These are phyloP conservation scores for Pollenia labialis DNA, from an alignment of 2,888 invertebrate genomes.

Conservation along the genomic window DNA sequence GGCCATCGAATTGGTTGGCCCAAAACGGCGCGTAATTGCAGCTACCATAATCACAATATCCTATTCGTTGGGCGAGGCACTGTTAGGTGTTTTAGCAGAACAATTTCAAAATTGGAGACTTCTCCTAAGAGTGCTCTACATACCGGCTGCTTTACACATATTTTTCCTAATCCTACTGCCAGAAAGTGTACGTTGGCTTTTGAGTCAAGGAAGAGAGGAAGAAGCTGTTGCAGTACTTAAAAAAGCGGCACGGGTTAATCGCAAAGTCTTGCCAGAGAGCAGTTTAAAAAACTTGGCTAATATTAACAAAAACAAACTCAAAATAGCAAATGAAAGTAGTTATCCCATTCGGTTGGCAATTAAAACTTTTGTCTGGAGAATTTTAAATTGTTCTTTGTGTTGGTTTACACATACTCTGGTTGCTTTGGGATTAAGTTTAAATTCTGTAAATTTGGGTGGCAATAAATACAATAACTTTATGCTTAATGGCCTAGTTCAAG, in stretches of 20 bases:
- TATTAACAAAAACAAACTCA: constrained; percentile 76
- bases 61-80: constrained; percentile 88
- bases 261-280: constrained; percentile 76
- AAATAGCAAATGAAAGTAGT: constrained; percentile 77
- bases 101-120: constrained; percentile 88
- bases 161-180: constrained; percentile 88
- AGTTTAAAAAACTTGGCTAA: constrained; percentile 76
- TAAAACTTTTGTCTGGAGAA: constrained; percentile 77
- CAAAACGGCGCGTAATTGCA: constrained; percentile 89
- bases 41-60: constrained; percentile 89
- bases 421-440: constrained; percentile 92
- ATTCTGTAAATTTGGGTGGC: constrained; percentile 89
- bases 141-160: constrained; percentile 88
- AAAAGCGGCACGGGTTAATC: constrained; percentile 87
- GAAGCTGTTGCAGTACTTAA: constrained; percentile 86
- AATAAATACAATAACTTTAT: constrained; percentile 91
- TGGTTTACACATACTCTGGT: constrained; percentile 92
- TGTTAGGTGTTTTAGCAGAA: constrained; percentile 89
- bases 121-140: constrained; percentile 87
- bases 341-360: constrained; percentile 78
- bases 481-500: constrained; percentile 86
- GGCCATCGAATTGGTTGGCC: constrained; percentile 91
- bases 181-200: constrained; percentile 91
- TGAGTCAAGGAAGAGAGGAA: constrained; percentile 86
- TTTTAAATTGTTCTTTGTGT: constrained; percentile 88